Base-by-base conservation (phyloP, 2,113 vertebrate genomes). In the Vanacampus margaritifer region DNA sequence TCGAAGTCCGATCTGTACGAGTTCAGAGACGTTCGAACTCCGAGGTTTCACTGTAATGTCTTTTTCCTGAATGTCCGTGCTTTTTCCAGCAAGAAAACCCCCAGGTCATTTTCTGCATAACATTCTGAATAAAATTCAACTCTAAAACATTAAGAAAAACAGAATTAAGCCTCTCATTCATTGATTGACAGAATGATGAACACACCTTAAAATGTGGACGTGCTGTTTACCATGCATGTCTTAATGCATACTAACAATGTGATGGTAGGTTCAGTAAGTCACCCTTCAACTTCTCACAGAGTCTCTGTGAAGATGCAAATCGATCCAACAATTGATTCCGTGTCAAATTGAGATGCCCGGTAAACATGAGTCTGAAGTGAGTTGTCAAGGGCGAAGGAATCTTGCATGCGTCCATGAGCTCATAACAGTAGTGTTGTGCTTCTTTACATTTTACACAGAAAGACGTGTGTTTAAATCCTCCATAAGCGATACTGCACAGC, bases 271-370 rank as follows among this genome's bases (percentile, higher is more conserved):
- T 80, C 71, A 36, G 39, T 26, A 64, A 28, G 51, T 78, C 53
- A 14, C 43, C 58, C 32, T 73, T 68, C 35, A 69, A 32, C 21
- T 62, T 48, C 72, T 71, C 72, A 56, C 64, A 62, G 66, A 72
- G 60, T 63, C 56, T 59, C 35, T 59, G 50, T 41, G 45, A 43
- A 75, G 59, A 79, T 81, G 69, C 73, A 73, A 74, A 86, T 84
- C 79, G 78, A 75, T 83, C 59, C 66, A 57, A 24, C 56, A 59
- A 85, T 73, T 73, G 80, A 86, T 82, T 76, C 1, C 0, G 80
- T 77, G 73, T 90, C 79, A 69, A n/a, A 80, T 85, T 74, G 59
- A 74, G 74, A 79, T 61, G 61, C 65, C 50, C 63, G 70, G 71
- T 86, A 73, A 83, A 84, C 68, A 72, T 10, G 23, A 74, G 73